These are phyloP conservation scores for Ferrisia virgata DNA, from an alignment of 2,888 invertebrate genomes.

Conservation along the genomic window DNA sequence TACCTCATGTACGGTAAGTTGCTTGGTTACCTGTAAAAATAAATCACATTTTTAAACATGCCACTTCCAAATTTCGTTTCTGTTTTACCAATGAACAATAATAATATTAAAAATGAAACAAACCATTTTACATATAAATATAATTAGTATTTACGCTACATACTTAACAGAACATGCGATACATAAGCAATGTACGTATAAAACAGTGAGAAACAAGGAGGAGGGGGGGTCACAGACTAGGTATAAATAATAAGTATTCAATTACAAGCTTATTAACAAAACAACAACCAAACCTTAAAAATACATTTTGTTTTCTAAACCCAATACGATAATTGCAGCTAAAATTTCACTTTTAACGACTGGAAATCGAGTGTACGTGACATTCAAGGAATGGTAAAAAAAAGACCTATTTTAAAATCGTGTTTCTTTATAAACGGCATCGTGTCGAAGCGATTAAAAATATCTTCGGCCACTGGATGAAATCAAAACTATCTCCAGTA, in stretches of 20 bases:
- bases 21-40: too few species aligned
- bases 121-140: not conserved
- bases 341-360: not conserved
- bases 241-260: not conserved
- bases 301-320: not conserved
- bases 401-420: not conserved
- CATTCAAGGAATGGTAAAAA: not conserved
- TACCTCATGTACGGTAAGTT: too few species aligned
- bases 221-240: not conserved
- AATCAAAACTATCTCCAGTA: not conserved
- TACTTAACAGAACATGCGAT: not conserved
- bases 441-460: not conserved
- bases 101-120: not conserved
- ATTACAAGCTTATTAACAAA: not conserved
- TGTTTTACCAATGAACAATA: too few species aligned
- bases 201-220: not conserved
- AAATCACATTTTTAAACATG: too few species aligned
- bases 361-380: not conserved
- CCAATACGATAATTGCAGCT: not conserved
- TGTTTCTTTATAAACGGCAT: not conserved
- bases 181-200: not conserved
- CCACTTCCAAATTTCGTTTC: too few species aligned
- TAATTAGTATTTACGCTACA: not conserved
- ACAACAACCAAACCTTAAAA: conserved; percentile 3
- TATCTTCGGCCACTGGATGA: not conserved